Percentiles rank a stretch among this genome's conserved stretches.
Conservation (phyloP, 2,113 vertebrate genomes). For the Calonectris borealis region DNA sequence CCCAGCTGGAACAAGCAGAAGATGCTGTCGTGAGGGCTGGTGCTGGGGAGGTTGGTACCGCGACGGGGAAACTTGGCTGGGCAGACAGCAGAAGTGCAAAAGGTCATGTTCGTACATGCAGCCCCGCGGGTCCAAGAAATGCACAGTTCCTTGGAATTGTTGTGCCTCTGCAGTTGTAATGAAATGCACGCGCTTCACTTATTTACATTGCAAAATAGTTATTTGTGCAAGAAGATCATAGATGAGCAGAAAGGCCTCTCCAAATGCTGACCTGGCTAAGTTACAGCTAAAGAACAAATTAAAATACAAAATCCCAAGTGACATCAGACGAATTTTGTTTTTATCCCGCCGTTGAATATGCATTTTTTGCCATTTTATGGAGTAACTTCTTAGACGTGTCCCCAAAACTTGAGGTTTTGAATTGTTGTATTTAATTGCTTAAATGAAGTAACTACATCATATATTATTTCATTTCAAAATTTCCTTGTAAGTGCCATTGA, state of each 20-base stretch:
- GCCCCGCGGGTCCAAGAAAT: background rate
- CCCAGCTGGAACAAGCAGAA: background rate
- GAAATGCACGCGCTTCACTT: background rate
- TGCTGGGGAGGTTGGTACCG: background rate
- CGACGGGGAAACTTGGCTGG: accelerated
- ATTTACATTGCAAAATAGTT: background rate
- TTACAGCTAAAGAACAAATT: background rate
- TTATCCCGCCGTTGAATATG: background rate
- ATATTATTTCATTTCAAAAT: background rate
- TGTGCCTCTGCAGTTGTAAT: background rate
- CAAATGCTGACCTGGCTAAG: background rate
- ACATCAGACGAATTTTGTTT: background rate
- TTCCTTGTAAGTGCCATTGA: background rate
- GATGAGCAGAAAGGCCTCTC: background rate
- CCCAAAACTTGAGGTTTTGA: background rate
- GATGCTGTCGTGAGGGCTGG: background rate
- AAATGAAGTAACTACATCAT: background rate
- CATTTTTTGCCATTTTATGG: slow-evolving; percentile 9
- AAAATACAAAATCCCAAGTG: background rate
- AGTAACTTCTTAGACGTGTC: background rate
- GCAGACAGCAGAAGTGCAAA: background rate
- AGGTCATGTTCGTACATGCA: background rate
- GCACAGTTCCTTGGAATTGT: background rate
- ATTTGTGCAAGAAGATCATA: background rate
- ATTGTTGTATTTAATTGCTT: background rate